These are phyloP conservation scores for Stratiomys singularior DNA, from an alignment of 2,888 invertebrate genomes.

Conservation along the genomic window DNA sequence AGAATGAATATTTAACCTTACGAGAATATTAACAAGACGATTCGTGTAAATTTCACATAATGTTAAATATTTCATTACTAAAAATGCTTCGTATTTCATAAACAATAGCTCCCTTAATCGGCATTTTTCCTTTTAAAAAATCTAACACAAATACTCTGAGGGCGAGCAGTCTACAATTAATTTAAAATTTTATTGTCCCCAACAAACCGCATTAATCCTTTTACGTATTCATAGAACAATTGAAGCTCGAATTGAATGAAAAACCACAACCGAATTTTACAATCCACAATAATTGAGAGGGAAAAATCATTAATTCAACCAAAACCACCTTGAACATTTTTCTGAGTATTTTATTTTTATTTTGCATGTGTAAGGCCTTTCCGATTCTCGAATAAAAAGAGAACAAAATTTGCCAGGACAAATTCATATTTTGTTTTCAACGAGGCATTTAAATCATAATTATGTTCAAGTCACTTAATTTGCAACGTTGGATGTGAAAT, in stretches of 20 bases:
- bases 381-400: background rate
- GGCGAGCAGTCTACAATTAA: background rate
- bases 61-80: background rate
- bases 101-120: too few relatives aligned
- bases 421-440: too few relatives aligned
- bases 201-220: too few relatives aligned
- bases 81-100: too few relatives aligned
- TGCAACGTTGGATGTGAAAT: background rate
- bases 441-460: too few relatives aligned
- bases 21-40: too few relatives aligned
- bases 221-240: background rate
- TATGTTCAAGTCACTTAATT: slow-evolving; percentile 21
- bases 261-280: background rate
- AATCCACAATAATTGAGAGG: background rate
- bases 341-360: slow-evolving; percentile 9
- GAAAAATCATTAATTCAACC: slow-evolving; percentile 2
- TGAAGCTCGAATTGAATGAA: background rate
- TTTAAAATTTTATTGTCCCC: background rate
- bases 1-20: too few relatives aligned
- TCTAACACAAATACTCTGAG: background rate
- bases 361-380: background rate
- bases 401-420: too few relatives aligned
- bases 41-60: too few relatives aligned
- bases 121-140: background rate
- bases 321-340: background rate